Base-by-base conservation (phyloP, 2,888 invertebrate genomes). In the Pheosia gnoma region DNA sequence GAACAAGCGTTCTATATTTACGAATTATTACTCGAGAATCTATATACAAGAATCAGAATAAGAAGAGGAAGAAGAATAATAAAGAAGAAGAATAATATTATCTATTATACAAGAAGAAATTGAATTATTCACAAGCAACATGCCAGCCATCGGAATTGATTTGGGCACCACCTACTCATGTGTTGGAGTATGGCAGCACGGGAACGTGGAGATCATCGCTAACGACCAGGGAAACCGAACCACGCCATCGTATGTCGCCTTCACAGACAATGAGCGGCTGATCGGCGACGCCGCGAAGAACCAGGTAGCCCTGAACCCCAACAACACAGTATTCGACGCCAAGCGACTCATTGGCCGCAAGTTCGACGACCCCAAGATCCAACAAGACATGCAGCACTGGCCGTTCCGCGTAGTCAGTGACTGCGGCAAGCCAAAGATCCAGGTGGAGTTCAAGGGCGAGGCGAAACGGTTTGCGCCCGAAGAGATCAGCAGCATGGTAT, bases 211-310 rank as follows among this genome's bases (percentile, higher is more conserved):
- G 84, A 97, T 97, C 83, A 97, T 98, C 82, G 97, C 98, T 63
- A 98, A 98, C 84, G 97, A 97, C 84, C 97, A 97, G 89, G 98
- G 97, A 68, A 98, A 98, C 87, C 93, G 97, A 59, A 97, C 97
- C 9, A 98, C 97, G 58, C 97, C 98, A 57, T 97, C 97, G 70
- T 98, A 97, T 88, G 97, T 98, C 58, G 97, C 97, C 5, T 98
- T 98, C 86, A 97, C 97, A 38, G 97, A 98, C 74, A 96, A 95
- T 4, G 97, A 98, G 87, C 94, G 97, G 58, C 93, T 98, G 49
- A 97, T 98, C 75, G 97, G 98, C 53, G 97, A 98, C 91, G 97
- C 97, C 25, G 97, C 97, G 47, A 97, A 97, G 88, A 97, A 97
- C 85, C 97, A 97, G 89, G 96, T 96, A 39, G 96, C 95, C 47